Percentiles rank a stretch among this genome's conserved stretches.
phyloP scores from a whole-genome alignment of 2,888 invertebrate species.

The Conomelus anceps region DNA sequence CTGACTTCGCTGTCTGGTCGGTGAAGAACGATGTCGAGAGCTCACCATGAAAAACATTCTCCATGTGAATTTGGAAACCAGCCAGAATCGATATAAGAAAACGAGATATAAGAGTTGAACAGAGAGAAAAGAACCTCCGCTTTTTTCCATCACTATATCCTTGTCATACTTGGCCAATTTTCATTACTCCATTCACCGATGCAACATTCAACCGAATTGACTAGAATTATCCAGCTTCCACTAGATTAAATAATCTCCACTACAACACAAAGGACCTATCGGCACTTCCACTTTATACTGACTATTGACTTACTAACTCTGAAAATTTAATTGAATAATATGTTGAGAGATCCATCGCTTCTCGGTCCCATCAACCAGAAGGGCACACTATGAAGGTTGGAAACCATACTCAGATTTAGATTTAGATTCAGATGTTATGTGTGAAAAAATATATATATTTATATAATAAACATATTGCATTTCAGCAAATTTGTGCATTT shows the following conservation, averaged over 20 bases:
- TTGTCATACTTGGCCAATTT: background rate
- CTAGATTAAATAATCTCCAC: no score
- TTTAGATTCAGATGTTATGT: no score
- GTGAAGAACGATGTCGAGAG: background rate
- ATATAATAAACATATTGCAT: no score
- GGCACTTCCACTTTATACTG: background rate
- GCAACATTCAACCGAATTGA: background rate
- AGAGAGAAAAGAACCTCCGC: background rate
- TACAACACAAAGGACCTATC: background rate
- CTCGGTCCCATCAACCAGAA: background rate
- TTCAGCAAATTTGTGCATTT: no score
- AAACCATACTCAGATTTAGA: no score
- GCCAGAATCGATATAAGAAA: background rate
- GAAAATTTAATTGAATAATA: background rate
- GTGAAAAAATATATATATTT: no score
- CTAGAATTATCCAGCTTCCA: background rate
- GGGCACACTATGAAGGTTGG: background rate
- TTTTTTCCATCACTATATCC: background rate
- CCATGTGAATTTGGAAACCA: background rate
- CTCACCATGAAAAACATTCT: background rate
- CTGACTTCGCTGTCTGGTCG: background rate
- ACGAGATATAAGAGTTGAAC: background rate
- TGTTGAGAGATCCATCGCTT: background rate
- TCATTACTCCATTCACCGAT: background rate
- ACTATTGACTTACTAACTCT: background rate